A percentile compares a stretch with the other conserved stretches of the same genome.
These are phyloP conservation scores for Syrrhaptes paradoxus DNA, from an alignment of 2,113 vertebrate genomes.

Conservation along the genomic window DNA sequence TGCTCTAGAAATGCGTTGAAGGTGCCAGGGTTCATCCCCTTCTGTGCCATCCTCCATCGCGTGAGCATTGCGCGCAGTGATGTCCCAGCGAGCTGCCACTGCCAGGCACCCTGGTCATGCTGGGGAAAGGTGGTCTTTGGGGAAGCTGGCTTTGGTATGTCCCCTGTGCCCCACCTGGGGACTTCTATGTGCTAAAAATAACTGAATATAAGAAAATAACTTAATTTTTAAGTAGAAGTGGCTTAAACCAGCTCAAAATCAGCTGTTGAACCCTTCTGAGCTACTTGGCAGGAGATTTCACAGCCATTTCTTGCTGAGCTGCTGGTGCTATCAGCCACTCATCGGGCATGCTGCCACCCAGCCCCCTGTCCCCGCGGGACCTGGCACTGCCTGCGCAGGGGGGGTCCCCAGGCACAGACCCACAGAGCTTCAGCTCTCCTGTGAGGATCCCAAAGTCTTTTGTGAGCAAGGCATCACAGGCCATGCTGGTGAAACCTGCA, in stretches of 20 bases:
- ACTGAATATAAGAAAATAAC: rapidly evolving
- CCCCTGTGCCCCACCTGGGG: not conserved
- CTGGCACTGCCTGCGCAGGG: not conserved
- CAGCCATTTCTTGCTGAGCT: not conserved
- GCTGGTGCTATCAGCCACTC: not conserved
- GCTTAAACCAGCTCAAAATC: not conserved
- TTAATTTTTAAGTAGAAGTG: not conserved
- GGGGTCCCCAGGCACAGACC: not conserved
- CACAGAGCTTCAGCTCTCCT: not conserved
- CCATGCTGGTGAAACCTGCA: not conserved
- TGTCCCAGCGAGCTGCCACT: not conserved
- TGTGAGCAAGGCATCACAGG: rapidly evolving
- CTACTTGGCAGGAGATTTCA: not conserved
- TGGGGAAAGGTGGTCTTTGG: not conserved
- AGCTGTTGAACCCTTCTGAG: not conserved
- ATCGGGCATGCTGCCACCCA: not conserved
- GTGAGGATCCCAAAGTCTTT: not conserved
- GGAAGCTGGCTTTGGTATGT: not conserved
- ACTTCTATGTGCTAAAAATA: not conserved
- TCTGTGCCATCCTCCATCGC: rapidly evolving
- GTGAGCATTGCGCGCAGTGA: rapidly evolving
- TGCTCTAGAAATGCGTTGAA: not conserved
- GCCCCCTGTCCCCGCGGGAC: not conserved
- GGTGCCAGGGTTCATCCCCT: not conserved
- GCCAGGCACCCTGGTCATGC: not conserved